Conservation (phyloP, 2,888 invertebrate species). For the Xestia xanthographa region DNA sequence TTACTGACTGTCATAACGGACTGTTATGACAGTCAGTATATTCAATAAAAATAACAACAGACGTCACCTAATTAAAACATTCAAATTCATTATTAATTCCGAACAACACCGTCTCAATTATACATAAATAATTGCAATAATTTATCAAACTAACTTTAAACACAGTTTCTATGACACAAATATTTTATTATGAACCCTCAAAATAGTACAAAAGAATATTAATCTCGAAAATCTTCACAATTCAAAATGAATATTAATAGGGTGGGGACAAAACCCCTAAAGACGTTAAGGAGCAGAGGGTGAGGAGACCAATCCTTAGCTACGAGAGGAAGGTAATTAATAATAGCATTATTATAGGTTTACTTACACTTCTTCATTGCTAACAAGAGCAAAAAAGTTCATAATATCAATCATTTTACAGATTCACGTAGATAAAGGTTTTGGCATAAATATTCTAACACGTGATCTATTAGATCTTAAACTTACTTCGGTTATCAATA, state of each 20-base stretch:
- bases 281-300: slow-evolving; percentile 60
- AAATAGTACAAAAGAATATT: slow-evolving; percentile 87
- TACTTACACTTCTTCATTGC: slow-evolving; percentile 18
- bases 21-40: too few species aligned
- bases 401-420: neutral
- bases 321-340: slow-evolving; percentile 38
- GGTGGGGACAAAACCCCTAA: slow-evolving; percentile 79
- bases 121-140: slow-evolving; percentile 79
- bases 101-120: slow-evolving; percentile 64
- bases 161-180: slow-evolving; percentile 81
- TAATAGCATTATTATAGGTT: slow-evolving; percentile 21
- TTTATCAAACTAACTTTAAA: slow-evolving; percentile 80
- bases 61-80: slow-evolving; percentile 50
- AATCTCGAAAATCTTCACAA: slow-evolving; percentile 84
- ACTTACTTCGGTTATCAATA: neutral
- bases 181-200: slow-evolving; percentile 73
- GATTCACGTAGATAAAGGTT: neutral
- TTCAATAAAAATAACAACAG: slow-evolving; percentile 36
- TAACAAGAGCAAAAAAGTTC: neutral
- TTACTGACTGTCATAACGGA: neutral
- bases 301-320: slow-evolving; percentile 36
- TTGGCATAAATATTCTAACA: neutral
- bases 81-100: slow-evolving; percentile 48
- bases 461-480: neutral
- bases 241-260: slow-evolving; percentile 71